phyloP scores from a whole-genome alignment of 2,113 vertebrate genomes.

The Solea senegalensis region DNA sequence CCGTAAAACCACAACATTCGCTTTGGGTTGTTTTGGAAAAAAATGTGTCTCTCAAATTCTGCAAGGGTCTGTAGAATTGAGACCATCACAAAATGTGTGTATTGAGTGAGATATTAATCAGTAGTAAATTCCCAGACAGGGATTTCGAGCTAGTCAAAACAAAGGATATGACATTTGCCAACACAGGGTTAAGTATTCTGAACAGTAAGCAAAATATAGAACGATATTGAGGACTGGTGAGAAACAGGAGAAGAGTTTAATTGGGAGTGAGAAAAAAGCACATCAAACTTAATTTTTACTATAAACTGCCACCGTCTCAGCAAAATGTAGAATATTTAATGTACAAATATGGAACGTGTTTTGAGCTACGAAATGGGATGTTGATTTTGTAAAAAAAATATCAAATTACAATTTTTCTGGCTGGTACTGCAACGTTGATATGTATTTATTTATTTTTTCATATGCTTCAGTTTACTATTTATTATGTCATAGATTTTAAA shows the following conservation, averaged over 20 bases:
- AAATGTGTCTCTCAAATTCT: slow-evolving; percentile 6
- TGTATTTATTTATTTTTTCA: no score
- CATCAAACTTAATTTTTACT: no score
- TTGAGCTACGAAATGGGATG: no score
- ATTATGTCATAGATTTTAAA: no score
- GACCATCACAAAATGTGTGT: neutral
- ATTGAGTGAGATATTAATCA: slow-evolving; percentile 15
- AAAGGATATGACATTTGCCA: slow-evolving; percentile 5
- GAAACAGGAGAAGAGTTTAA: neutral
- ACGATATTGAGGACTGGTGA: neutral
- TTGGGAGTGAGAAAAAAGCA: neutral
- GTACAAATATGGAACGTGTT: neutral
- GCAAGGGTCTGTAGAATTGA: neutral
- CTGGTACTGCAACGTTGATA: no score
- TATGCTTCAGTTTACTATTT: no score
- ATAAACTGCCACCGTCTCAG: no score
- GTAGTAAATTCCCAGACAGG: slow-evolving; percentile 15
- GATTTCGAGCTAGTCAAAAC: slow-evolving; percentile 23
- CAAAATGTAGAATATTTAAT: neutral
- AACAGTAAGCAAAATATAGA: neutral
- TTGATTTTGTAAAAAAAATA: no score
- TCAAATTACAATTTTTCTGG: no score
- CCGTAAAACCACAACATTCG: slow-evolving; percentile 10
- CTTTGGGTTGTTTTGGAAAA: neutral
- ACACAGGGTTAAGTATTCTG: neutral